Percentiles rank a stretch among this genome's conserved stretches.
Evolutionary conservation across 2,888 invertebrate species (phyloP).

Genomic region (Drosophila leonis): DNA sequence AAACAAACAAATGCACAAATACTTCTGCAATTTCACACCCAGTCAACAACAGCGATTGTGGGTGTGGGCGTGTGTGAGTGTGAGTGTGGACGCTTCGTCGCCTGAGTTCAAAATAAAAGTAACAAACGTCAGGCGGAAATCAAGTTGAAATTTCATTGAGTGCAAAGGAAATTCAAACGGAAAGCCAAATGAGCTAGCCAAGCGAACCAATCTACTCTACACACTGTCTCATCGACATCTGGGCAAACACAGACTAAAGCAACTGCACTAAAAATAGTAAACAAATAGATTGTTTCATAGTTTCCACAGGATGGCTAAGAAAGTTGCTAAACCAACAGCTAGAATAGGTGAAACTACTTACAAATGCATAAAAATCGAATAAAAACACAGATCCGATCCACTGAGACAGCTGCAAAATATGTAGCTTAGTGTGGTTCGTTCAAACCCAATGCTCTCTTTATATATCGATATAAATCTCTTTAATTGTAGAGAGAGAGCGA

Average conservation of each 20-base stretch:
- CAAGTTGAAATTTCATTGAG: constrained; percentile 81
- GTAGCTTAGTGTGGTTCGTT: neutral
- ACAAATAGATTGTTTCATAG: constrained; percentile 14
- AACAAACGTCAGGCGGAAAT: constrained; percentile 76
- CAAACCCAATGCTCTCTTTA: too few species aligned
- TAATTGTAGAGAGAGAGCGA: neutral
- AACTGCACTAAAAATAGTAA: constrained; percentile 9
- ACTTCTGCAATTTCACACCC: constrained; percentile 21
- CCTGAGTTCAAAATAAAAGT: constrained; percentile 69
- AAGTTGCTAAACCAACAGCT: neutral
- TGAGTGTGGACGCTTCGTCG: constrained; percentile 38
- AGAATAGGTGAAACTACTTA: neutral
- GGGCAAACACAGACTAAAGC: neutral
- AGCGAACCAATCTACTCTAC: constrained; percentile 16
- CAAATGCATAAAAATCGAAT: neutral
- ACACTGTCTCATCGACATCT: neutral
- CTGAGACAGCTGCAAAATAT: neutral
- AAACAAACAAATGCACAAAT: constrained; percentile 44
- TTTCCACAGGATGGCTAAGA: constrained; percentile 1
- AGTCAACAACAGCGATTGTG: constrained; percentile 38
- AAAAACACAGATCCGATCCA: neutral
- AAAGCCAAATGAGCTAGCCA: constrained; percentile 73
- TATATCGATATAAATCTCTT: neutral
- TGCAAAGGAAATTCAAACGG: constrained; percentile 80
- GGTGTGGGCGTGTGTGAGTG: constrained; percentile 22